Percentiles rank a stretch among this genome's conserved stretches.
phyloP scores from a whole-genome alignment of 2,888 invertebrate genomes.

The Chaitophorus viminalis region DNA sequence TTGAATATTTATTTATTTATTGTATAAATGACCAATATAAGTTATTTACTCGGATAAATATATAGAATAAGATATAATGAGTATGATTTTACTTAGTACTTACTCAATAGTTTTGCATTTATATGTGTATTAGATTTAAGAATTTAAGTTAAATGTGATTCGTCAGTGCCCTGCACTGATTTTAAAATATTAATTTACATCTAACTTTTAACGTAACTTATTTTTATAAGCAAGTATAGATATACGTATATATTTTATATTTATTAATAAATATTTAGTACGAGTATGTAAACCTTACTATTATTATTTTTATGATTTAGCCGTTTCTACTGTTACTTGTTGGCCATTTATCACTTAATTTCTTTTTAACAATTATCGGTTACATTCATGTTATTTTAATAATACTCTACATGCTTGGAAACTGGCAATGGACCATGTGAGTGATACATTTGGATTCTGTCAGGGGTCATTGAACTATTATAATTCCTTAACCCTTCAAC shows the following conservation, averaged over 20 bases:
- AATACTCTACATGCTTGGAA: slow-evolving; percentile 28
- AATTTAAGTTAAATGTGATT: too few relatives aligned
- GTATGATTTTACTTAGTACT: too few relatives aligned
- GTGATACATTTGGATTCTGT: slow-evolving; percentile 48
- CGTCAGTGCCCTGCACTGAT: too few relatives aligned
- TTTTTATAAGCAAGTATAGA: not conserved
- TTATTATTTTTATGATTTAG: slow-evolving; percentile 19
- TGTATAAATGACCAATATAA: too few relatives aligned
- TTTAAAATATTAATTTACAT: too few relatives aligned
- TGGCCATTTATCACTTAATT: slow-evolving; percentile 27
- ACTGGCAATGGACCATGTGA: slow-evolving; percentile 58
- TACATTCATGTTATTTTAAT: slow-evolving; percentile 53
- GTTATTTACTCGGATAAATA: too few relatives aligned
- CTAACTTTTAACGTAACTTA: not conserved
- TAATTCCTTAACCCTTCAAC: slow-evolving; percentile 39
- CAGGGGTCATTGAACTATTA: slow-evolving; percentile 43
- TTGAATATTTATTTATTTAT: too few relatives aligned
- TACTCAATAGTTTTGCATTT: too few relatives aligned
- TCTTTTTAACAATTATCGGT: slow-evolving; percentile 23
- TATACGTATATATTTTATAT: not conserved
- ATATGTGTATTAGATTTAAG: too few relatives aligned
- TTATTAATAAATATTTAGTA: not conserved
- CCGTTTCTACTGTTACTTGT: not conserved
- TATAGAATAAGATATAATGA: too few relatives aligned
- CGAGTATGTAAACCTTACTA: too few relatives aligned